A percentile compares a stretch with the other conserved stretches of the same genome.
Evolutionary conservation across 2,888 invertebrate genomes (phyloP).

Genomic region (Pardosa pseudoannulata): DNA sequence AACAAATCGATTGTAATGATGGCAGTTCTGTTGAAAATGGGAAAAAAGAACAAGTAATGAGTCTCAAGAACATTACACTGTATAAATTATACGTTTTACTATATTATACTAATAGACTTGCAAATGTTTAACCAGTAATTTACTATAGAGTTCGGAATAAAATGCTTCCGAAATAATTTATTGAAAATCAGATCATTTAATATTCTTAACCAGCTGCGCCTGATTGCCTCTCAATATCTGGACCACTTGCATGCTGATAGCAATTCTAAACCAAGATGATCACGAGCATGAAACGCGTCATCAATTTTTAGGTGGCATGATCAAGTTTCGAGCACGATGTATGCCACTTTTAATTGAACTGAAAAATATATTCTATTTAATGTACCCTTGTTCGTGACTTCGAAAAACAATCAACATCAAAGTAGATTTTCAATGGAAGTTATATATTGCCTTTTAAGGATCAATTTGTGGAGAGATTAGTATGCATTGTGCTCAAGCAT

Average conservation of each 20-base stretch:
- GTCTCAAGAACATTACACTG: no score
- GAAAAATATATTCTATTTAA: slow-evolving; percentile 27
- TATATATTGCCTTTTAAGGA: background rate
- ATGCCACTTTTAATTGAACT: slow-evolving; percentile 27
- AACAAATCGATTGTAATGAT: no score
- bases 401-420: background rate
- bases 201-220: no score
- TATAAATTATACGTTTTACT: no score
- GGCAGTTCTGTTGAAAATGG: no score
- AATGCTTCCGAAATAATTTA: no score
- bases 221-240: background rate
- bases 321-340: slow-evolving; percentile 5
- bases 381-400: slow-evolving; percentile 18
- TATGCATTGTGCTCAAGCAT: no score
- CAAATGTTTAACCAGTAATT: no score
- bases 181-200: no score
- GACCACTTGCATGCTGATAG: background rate
- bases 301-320: background rate
- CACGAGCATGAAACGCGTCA: background rate
- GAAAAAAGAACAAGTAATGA: no score
- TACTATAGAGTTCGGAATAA: no score
- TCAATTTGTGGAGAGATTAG: background rate
- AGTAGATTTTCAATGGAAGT: background rate
- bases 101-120: no score
- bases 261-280: background rate